phyloP scores from a whole-genome alignment of 2,113 vertebrate genomes.

The Micronisus gabar region DNA sequence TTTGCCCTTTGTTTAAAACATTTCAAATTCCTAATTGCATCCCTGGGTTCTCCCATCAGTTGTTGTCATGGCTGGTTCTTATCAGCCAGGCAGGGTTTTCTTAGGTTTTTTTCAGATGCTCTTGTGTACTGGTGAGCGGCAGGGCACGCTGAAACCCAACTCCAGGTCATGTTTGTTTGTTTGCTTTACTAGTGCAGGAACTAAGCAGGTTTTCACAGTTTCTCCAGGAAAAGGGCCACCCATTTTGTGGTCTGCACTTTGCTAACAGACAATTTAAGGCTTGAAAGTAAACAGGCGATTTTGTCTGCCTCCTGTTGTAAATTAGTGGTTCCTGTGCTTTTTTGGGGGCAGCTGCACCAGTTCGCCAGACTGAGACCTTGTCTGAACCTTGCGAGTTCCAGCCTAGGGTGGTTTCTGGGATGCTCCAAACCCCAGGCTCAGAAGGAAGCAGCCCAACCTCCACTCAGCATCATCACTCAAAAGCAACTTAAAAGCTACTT shows the following conservation, averaged over 20 bases:
- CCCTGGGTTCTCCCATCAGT: not conserved
- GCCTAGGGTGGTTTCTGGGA: not conserved
- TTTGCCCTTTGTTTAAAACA: slow-evolving; percentile 51
- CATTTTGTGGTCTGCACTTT: slow-evolving; percentile 22
- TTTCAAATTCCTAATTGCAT: slow-evolving; percentile 13
- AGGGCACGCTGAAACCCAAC: not conserved
- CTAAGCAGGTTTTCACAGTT: slow-evolving; percentile 50
- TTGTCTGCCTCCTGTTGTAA: not conserved
- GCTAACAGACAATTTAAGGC: slow-evolving; percentile 2
- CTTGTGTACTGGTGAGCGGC: not conserved
- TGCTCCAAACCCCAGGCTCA: not conserved
- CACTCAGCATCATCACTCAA: not conserved
- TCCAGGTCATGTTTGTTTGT: slow-evolving; percentile 42
- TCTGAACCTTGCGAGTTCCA: not conserved
- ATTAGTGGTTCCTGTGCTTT: not conserved
- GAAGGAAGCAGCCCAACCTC: not conserved
- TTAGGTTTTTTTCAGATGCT: not conserved
- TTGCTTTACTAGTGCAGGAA: slow-evolving; percentile 24
- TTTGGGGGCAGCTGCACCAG: not conserved
- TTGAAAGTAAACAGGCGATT: not conserved
- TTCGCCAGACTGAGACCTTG: not conserved
- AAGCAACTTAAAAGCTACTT: not conserved
- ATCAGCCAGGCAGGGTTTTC: not conserved
- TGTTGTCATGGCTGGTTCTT: slow-evolving; percentile 11
- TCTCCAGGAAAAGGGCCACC: slow-evolving; percentile 58